Conservation (phyloP, 2,888 invertebrate genomes). For the Dolomedes plantarius region DNA sequence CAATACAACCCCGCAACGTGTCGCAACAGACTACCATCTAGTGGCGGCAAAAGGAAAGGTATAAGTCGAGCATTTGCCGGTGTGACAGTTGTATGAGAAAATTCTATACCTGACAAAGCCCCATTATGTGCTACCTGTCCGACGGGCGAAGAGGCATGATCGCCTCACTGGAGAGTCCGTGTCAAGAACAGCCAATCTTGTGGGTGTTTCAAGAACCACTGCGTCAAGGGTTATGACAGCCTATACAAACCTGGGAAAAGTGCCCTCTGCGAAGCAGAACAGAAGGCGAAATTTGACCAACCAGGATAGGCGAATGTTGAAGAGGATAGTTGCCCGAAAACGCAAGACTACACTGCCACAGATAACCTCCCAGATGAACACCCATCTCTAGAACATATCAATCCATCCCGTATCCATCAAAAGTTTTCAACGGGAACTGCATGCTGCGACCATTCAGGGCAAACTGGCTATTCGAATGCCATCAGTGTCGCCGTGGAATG, state of each 20-base stretch:
- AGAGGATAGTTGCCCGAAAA: conserved; percentile 10
- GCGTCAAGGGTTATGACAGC: conserved; percentile 15
- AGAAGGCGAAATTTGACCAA: conserved; percentile 1
- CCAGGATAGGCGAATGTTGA: conserved; percentile 5
- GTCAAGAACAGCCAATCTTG: too few species aligned
- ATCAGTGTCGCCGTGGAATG: not conserved
- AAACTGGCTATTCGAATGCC: conserved; percentile 3
- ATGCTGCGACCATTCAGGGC: conserved; percentile 15
- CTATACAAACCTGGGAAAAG: not conserved
- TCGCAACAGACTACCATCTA: too few species aligned
- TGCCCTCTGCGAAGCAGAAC: not conserved
- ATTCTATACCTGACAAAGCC: too few species aligned
- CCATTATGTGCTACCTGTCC: not conserved
- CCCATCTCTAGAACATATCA: too few species aligned
- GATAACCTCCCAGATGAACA: not conserved
- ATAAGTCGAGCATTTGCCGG: too few species aligned
- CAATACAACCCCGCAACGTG: too few species aligned
- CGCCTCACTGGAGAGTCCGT: not conserved
- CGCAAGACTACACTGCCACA: not conserved
- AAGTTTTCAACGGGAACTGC: not conserved
- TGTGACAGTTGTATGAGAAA: too few species aligned
- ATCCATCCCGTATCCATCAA: too few species aligned
- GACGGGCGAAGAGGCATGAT: conserved; percentile 2
- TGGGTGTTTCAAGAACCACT: conserved; percentile 2
- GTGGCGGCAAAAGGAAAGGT: too few species aligned